Percentiles rank a stretch among this genome's conserved stretches.
Evolutionary conservation across 1,140 invertebrate species (phyloP).

Genomic region (Archivesica marissinica): DNA sequence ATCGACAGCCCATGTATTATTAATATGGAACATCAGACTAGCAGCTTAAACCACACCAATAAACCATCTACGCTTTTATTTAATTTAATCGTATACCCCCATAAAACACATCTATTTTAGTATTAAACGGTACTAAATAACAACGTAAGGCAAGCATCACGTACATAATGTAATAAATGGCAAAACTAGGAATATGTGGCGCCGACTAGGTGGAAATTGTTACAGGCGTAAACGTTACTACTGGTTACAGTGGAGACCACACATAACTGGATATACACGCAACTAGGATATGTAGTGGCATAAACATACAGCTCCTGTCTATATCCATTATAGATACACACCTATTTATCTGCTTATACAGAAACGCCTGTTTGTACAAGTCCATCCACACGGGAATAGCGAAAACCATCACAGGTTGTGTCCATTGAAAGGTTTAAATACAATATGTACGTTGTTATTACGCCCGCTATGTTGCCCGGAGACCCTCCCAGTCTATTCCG

Average conservation of each 20-base stretch:
- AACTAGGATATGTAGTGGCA: neutral
- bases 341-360: too few relatives aligned
- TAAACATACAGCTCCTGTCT: too few relatives aligned
- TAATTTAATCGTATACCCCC: conserved; percentile 43
- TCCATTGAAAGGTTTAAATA: too few relatives aligned
- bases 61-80: conserved; percentile 44
- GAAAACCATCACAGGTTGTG: too few relatives aligned
- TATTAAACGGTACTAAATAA: conserved; percentile 57
- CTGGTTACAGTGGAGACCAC: conserved; percentile 20
- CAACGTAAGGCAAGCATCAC: conserved; percentile 25
- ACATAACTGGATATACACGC: neutral
- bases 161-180: conserved; percentile 54
- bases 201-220: conserved; percentile 33
- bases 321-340: too few relatives aligned
- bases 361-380: too few relatives aligned
- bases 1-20: conserved; percentile 18
- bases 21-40: neutral
- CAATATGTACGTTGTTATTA: too few relatives aligned
- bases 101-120: conserved; percentile 51
- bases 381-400: too few relatives aligned
- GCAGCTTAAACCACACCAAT: conserved; percentile 26
- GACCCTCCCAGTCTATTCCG: too few relatives aligned
- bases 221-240: conserved; percentile 6
- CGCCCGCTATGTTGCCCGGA: too few relatives aligned
- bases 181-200: conserved; percentile 29